Percentiles rank a stretch among this genome's conserved stretches.
These are phyloP conservation scores for Cepaea hortensis DNA, from an alignment of 2,888 invertebrate species.

Conservation along the genomic window DNA sequence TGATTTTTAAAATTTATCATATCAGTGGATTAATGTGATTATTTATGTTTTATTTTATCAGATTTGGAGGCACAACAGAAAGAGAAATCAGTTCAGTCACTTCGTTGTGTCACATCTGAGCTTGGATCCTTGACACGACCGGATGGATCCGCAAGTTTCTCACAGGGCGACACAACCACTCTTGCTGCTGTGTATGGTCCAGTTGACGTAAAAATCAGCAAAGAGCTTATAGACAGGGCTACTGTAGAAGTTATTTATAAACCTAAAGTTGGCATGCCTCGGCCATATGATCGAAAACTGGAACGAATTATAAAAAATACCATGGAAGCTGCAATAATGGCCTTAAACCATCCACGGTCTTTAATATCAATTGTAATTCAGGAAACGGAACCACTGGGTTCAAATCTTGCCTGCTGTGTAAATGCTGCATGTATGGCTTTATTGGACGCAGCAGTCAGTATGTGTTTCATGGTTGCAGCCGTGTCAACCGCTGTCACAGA, in stretches of 20 bases:
- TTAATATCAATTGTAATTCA: constrained; percentile 87
- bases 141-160: constrained; percentile 69
- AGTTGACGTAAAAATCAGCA: constrained; percentile 85
- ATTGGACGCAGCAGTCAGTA: constrained; percentile 88
- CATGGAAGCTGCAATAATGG: constrained; percentile 85
- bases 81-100: constrained; percentile 4
- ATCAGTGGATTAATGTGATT: too few relatives aligned
- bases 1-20: neutral
- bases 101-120: constrained; percentile 62
- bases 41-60: constrained; percentile 18
- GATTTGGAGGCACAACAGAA: constrained; percentile 37
- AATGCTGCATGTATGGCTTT: constrained; percentile 90
- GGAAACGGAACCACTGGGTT: constrained; percentile 85
- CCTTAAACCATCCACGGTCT: constrained; percentile 87
- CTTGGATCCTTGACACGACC: constrained; percentile 66
- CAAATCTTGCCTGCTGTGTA: constrained; percentile 85
- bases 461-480: constrained; percentile 88
- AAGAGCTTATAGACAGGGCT: constrained; percentile 86
- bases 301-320: constrained; percentile 87
- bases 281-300: constrained; percentile 83
- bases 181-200: constrained; percentile 89
- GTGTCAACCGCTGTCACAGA: constrained; percentile 83
- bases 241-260: constrained; percentile 87
- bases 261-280: constrained; percentile 86
- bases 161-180: constrained; percentile 84